Evolutionary conservation across 1,140 invertebrate species (phyloP), one percentile per base, ranked within the genome.

Genomic region (Drosophila navojoa): DNA sequence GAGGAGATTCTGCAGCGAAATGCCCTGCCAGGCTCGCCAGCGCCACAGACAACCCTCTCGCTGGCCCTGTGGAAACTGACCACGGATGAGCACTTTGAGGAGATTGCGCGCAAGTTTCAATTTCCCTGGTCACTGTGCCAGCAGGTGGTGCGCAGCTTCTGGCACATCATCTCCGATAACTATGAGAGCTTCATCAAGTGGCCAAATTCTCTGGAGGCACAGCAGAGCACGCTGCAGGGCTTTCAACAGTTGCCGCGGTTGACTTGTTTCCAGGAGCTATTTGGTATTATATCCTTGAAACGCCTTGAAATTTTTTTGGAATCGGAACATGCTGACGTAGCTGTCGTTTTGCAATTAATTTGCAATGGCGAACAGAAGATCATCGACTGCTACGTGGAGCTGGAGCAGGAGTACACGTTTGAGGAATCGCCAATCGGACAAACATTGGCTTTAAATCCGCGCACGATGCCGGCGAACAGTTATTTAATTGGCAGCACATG

Each of bases 11-110:
- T 90, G 6, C 13, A 63, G 16, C 50, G 66, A 4, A 71, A 82
- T 19, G 42, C 73, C 1, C 6, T 79, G n/a, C 63, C 79, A 0
- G 78, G 76, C 0, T 58, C 74, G 13, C 73, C 75, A 0, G 67
- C 73, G 15, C 71, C 87, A 0, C 84, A 90, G 47, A 91, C 90
- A 5, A 76, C 79, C 19, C 71, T 92, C 1, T 91, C 91, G 0
- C 64, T 92, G 19, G 76, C 89, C 5, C 52, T 92, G 25, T 92
- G 91, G 91, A 92, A 91, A 49, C 63, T 92, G 6, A 47, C 81
- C n/a, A 92, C 91, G 3, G 89, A 91, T 44, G 91, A 92, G 44
- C 91, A 92, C 55, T 91, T 92, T 32, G 91, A 92, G 42, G 91
- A 92, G 54, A 92, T 92, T 25, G 71, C 85, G 5, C 72, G 82